These are phyloP conservation scores for Drosophila santomea DNA, from an alignment of 1,140 invertebrate species.

Conservation along the genomic window DNA sequence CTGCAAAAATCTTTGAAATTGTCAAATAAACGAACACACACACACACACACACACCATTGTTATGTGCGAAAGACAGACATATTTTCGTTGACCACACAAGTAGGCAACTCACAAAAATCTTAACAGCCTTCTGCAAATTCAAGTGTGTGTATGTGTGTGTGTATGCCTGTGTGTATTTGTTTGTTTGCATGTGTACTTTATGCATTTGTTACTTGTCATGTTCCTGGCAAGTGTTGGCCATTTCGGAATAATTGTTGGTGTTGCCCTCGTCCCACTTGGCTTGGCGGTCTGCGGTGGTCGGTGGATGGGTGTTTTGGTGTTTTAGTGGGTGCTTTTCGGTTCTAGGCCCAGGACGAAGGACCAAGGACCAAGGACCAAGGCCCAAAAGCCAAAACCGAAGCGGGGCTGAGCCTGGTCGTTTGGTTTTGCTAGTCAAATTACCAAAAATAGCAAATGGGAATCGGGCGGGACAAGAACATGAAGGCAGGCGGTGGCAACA, in stretches of 20 bases:
- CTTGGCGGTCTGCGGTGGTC: slow-evolving; percentile 53
- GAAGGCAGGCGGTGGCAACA: slow-evolving; percentile 13
- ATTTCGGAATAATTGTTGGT: slow-evolving; percentile 39
- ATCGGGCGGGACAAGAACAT: slow-evolving; percentile 16
- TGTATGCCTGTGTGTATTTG: slow-evolving; percentile 11
- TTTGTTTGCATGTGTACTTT: slow-evolving; percentile 31
- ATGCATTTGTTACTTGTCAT: slow-evolving; percentile 75
- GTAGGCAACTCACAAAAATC: slow-evolving; percentile 5
- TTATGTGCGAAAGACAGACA: slow-evolving; percentile 10
- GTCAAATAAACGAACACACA: slow-evolving; percentile 23
- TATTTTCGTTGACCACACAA: slow-evolving; percentile 7
- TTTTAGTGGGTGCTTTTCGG: neutral
- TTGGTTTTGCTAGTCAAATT: slow-evolving; percentile 70
- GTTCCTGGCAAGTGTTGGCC: slow-evolving; percentile 56
- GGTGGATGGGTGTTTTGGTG: too few relatives aligned
- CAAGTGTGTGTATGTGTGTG: neutral
- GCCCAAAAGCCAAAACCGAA: slow-evolving; percentile 34
- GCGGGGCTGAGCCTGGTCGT: slow-evolving; percentile 37
- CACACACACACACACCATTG: neutral
- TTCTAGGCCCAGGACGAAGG: neutral
- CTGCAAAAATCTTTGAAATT: slow-evolving; percentile 23
- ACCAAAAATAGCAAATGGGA: slow-evolving; percentile 65
- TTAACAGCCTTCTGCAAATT: slow-evolving; percentile 4
- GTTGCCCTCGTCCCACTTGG: slow-evolving; percentile 24
- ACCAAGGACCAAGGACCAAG: neutral